Evolutionary conservation across 2,888 invertebrate genomes (phyloP).

Genomic region (Eristalis intricaria): DNA sequence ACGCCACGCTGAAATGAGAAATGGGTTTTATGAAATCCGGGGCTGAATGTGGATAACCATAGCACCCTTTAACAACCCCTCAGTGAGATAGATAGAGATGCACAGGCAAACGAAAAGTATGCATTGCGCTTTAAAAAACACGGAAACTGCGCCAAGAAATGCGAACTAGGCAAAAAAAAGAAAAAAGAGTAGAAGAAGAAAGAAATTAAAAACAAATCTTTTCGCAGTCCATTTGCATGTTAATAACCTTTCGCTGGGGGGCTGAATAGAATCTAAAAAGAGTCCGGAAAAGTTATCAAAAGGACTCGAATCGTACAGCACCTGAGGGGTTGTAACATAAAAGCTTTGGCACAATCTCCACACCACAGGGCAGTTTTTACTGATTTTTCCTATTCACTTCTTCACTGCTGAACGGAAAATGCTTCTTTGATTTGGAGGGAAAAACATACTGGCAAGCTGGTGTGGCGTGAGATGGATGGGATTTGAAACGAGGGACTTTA

Average conservation of each 20-base stretch:
- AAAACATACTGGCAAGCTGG: not conserved
- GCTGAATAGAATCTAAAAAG: slow-evolving; percentile 1
- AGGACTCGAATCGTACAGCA: slow-evolving; percentile 36
- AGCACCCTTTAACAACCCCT: not conserved
- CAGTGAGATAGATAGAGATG: not conserved
- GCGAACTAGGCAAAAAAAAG: not conserved
- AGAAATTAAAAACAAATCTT: slow-evolving; percentile 4
- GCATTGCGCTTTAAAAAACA: slow-evolving; percentile 13
- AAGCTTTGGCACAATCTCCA: slow-evolving; percentile 42
- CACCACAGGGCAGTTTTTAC: slow-evolving; percentile 48
- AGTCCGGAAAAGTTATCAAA: slow-evolving; percentile 14
- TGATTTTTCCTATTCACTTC: slow-evolving; percentile 60
- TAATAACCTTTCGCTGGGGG: slow-evolving; percentile 57
- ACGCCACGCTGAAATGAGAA: not conserved
- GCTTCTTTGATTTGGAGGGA: not conserved
- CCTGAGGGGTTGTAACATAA: slow-evolving; percentile 30
- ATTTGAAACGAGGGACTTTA: too few relatives aligned
- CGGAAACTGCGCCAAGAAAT: slow-evolving; percentile 8
- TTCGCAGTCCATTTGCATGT: slow-evolving; percentile 60
- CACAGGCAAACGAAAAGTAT: not conserved
- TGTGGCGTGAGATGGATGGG: not conserved
- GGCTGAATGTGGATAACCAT: not conserved
- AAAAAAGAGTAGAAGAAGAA: not conserved
- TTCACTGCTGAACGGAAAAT: not conserved
- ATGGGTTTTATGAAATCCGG: not conserved